Percentiles rank a stretch among this genome's conserved stretches.
phyloP scores from a whole-genome alignment of 64 coral and sea anemone genomes.

The Hydrozoanthus tunicans region DNA sequence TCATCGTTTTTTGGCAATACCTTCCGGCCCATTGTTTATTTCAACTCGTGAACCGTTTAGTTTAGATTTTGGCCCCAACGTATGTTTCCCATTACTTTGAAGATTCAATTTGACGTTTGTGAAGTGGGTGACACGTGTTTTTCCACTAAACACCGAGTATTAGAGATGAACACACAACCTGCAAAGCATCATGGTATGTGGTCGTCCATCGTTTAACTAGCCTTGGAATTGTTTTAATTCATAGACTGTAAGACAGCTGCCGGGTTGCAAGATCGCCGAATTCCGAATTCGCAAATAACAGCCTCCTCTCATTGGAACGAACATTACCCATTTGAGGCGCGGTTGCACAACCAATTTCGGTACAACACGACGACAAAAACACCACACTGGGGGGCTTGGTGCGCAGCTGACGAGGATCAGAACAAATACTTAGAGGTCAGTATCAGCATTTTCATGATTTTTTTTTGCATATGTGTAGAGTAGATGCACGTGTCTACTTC shows the following conservation, averaged over 20 bases:
- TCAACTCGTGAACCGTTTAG: too few relatives aligned
- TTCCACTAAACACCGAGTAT: too few relatives aligned
- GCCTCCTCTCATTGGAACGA: constrained; percentile 85
- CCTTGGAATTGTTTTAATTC: background rate
- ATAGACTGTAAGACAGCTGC: constrained; percentile 78
- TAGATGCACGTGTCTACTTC: too few relatives aligned
- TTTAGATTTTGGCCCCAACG: too few relatives aligned
- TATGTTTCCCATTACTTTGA: too few relatives aligned
- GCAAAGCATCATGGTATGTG: too few relatives aligned
- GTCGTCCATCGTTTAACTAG: background rate
- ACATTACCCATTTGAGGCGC: constrained; percentile 57
- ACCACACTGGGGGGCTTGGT: constrained; percentile 74
- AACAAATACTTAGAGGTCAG: constrained; percentile 71
- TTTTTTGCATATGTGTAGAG: background rate
- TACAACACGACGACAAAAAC: background rate
- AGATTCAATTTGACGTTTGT: too few relatives aligned
- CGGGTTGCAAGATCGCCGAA: constrained; percentile 70
- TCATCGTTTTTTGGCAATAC: too few relatives aligned
- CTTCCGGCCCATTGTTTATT: too few relatives aligned
- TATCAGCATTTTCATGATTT: background rate
- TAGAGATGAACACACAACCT: too few relatives aligned
- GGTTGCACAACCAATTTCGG: constrained; percentile 62
- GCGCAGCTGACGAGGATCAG: constrained; percentile 54
- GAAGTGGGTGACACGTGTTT: too few relatives aligned
- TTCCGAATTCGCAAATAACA: constrained; percentile 60